phyloP scores from a whole-genome alignment of 2,888 invertebrate species.

The Syrista parreyssii region DNA sequence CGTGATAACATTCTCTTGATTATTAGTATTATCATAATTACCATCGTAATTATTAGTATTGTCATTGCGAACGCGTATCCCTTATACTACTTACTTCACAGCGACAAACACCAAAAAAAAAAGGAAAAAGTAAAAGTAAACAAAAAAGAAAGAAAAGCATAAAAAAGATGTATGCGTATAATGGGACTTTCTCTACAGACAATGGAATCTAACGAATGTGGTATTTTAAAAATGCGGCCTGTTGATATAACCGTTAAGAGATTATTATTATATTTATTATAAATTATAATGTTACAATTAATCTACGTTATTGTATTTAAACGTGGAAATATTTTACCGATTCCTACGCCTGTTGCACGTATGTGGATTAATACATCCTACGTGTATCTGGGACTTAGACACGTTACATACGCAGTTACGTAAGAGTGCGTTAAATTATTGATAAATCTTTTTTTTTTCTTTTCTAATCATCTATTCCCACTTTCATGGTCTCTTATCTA shows the following conservation, averaged over 20 bases:
- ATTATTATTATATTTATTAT: constrained; percentile 14
- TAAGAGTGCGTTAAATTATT: neutral
- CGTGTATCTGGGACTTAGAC: neutral
- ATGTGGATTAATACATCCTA: neutral
- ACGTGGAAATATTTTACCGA: neutral
- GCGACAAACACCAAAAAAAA: neutral
- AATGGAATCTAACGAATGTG: neutral
- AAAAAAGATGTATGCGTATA: neutral
- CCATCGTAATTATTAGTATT: neutral
- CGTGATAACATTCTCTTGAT: neutral
- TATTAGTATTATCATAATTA: neutral
- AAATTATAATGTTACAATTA: neutral
- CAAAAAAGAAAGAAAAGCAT: neutral
- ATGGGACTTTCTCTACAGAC: neutral
- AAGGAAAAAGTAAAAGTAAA: neutral
- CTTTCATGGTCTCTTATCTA: neutral
- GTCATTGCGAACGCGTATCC: neutral
- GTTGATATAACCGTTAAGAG: constrained; percentile 32
- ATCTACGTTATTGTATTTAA: neutral
- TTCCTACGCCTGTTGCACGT: neutral
- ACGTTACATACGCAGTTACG: neutral
- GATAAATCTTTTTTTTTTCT: neutral
- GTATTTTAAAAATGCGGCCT: constrained; percentile 27
- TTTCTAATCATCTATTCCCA: neutral
- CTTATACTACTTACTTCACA: neutral